Base-by-base conservation (phyloP, 2,797 vertebrate genomes). In the Labeo calbasu region DNA sequence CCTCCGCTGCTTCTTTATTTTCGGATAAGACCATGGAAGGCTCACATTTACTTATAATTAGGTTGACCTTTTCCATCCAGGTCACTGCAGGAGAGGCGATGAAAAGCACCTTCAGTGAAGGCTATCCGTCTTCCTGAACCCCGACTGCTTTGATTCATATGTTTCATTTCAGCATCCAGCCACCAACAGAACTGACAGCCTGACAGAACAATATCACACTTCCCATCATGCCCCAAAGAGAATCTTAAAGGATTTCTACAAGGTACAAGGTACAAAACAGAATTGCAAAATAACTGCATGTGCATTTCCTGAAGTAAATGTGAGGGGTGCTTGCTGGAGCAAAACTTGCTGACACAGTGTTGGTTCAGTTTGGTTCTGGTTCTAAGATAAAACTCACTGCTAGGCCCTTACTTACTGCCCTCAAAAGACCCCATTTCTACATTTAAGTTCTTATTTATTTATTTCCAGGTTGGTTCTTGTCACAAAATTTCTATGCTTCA, bases 61-160 rank as follows among this genome's bases (percentile, higher is more conserved):
- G 32, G 28, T 28, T 43, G 61, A 68, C 32, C 72, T 77, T 68
- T 68, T 57, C 32, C 61, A 19, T 43, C 15, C 32, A 43, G 81
- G 72, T 46, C 48, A 83, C 71, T 77, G 28, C 28, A 66, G 63
- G 46, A 73, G n/a, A 53, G 81, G 28, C n/a, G 15, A 76, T 76
- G 11, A 83, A 76, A 82, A 61, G 61, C 32, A 75, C 5, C 28
- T 82, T 73, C 32, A 43, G 4, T 51, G 57, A 73, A 65, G 43
- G 28, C 46, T 46, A 82, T 82, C 81, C 21, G 13, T 82, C 70
- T 75, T 66, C 28, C 19, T 17, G 25, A 63, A 65, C 8, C 40
- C 59, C 0, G 5, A 40, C 13, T 0, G 1, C 57, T 63, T 72
- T 72, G 69, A 82, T 63, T 51, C 55, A 73, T 36, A 57, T 25